Percentiles rank a stretch among this genome's conserved stretches.
These are phyloP conservation scores for Crossocerus cetratus DNA, from an alignment of 2,888 invertebrate species.

Conservation along the genomic window DNA sequence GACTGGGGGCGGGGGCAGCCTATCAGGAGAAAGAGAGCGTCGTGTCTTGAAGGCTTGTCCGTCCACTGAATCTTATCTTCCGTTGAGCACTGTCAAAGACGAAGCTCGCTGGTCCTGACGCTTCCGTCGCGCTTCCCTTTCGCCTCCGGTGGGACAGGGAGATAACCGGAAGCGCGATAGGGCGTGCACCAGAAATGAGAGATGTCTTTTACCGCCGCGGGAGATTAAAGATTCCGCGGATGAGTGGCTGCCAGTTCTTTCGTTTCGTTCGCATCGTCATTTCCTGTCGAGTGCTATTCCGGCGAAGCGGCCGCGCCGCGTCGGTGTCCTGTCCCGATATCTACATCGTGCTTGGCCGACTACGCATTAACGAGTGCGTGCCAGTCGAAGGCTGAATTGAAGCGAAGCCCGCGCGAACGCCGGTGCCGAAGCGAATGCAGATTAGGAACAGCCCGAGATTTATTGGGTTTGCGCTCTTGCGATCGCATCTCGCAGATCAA, in stretches of 20 bases:
- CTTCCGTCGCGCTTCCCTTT: constrained; percentile 68
- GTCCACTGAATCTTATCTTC: constrained; percentile 71
- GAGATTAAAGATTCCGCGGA: constrained; percentile 67
- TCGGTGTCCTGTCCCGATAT: no score
- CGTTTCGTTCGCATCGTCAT: constrained; percentile 20
- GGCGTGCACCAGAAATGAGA: constrained; percentile 75
- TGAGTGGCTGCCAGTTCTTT: constrained; percentile 55
- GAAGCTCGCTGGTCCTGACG: constrained; percentile 63
- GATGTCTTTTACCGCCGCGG: constrained; percentile 69
- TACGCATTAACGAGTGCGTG: no score
- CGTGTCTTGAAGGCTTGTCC: constrained; percentile 59
- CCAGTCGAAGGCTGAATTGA: no score
- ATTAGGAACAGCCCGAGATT: no score
- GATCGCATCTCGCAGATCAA: constrained; percentile 11
- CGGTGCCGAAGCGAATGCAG: no score
- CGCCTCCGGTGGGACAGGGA: constrained; percentile 56
- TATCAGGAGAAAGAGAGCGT: constrained; percentile 42
- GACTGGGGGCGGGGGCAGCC: no score
- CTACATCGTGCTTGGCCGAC: no score
- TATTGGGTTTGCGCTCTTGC: neutral
- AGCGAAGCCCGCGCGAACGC: no score
- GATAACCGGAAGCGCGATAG: constrained; percentile 75
- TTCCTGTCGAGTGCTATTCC: neutral
- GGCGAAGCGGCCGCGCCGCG: neutral
- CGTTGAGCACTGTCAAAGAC: constrained; percentile 74